A percentile compares a stretch with the other conserved stretches of the same genome.
Evolutionary conservation across 1,140 invertebrate species (phyloP).

Genomic region (Thaumetopoea pityocampa): DNA sequence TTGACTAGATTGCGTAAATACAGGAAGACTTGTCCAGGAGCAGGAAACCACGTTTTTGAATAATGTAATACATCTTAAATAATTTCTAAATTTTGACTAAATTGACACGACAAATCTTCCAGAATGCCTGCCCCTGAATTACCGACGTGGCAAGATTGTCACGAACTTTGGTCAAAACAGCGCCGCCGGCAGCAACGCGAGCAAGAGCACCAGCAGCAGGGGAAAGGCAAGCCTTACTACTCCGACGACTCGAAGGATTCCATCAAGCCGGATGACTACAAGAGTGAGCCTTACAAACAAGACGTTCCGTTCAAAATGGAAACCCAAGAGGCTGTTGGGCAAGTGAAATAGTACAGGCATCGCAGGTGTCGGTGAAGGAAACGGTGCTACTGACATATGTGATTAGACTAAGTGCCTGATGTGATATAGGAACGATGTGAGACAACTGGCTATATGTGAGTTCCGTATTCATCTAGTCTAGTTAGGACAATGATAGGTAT

Average conservation of each 20-base stretch:
- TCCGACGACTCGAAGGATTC: constrained; percentile 25
- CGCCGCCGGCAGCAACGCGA: constrained; percentile 87
- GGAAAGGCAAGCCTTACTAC: constrained; percentile 49
- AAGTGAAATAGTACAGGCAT: constrained; percentile 56
- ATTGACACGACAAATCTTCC: too few species aligned
- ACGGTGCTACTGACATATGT: constrained; percentile 12
- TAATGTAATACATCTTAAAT: too few species aligned
- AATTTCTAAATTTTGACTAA: too few species aligned
- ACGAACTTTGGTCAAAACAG: constrained; percentile 99
- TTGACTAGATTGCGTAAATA: too few species aligned
- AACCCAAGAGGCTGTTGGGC: constrained; percentile 46
- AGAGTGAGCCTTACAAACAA: constrained; percentile 44
- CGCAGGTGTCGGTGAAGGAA: constrained; percentile 8
- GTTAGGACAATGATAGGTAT: too few species aligned
- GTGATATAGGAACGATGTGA: constrained; percentile 35
- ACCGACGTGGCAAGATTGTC: constrained; percentile 98
- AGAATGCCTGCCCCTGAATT: constrained; percentile 90
- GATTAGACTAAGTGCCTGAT: constrained; percentile 16
- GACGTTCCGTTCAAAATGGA: constrained; percentile 43
- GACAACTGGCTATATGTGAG: too few species aligned
- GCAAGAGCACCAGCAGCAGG: constrained; percentile 80
- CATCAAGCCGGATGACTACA: constrained; percentile 38
- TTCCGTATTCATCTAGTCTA: too few species aligned
- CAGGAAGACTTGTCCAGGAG: too few species aligned
- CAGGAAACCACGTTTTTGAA: too few species aligned